Conservation (phyloP, 2,888 invertebrate genomes). For the Athrips mouffetella region DNA sequence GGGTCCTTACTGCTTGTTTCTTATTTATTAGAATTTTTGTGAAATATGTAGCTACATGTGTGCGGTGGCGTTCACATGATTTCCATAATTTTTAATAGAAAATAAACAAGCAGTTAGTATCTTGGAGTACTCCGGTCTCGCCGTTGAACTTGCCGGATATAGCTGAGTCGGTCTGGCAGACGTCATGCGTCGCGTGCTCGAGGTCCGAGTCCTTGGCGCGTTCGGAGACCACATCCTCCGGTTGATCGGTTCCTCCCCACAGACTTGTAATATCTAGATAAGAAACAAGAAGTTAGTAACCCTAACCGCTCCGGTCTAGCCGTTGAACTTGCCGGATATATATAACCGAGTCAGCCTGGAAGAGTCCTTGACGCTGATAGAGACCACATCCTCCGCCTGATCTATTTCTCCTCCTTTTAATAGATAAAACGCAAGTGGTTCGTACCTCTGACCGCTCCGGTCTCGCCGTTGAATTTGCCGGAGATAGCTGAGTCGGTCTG, state of each 20-base stretch:
- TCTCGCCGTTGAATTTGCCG: conserved; percentile 86
- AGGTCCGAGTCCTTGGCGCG: conserved; percentile 88
- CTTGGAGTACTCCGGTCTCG: conserved; percentile 35
- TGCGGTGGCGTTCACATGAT: no score
- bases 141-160: conserved; percentile 90
- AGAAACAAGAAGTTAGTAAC: not conserved
- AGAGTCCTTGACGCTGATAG: conserved; percentile 88
- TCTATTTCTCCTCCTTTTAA: no score
- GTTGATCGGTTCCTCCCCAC: no score
- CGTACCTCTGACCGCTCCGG: not conserved
- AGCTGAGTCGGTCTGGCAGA: conserved; percentile 92
- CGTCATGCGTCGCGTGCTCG: no score
- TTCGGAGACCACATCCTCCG: no score
- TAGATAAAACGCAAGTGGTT: not conserved
- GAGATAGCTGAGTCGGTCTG: conserved; percentile 93
- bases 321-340: conserved; percentile 89
- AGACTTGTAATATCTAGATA: no score
- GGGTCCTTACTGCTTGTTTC: no score
- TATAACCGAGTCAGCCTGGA: conserved; percentile 93
- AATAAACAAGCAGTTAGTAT: not conserved
- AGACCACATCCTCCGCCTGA: no score
- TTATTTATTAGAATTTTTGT: no score
- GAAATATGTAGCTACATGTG: no score
- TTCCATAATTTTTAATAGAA: no score
- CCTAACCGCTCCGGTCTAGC: conserved; percentile 50